Conservation (phyloP, 1,140 invertebrate species). For the Eciton burchellii region DNA sequence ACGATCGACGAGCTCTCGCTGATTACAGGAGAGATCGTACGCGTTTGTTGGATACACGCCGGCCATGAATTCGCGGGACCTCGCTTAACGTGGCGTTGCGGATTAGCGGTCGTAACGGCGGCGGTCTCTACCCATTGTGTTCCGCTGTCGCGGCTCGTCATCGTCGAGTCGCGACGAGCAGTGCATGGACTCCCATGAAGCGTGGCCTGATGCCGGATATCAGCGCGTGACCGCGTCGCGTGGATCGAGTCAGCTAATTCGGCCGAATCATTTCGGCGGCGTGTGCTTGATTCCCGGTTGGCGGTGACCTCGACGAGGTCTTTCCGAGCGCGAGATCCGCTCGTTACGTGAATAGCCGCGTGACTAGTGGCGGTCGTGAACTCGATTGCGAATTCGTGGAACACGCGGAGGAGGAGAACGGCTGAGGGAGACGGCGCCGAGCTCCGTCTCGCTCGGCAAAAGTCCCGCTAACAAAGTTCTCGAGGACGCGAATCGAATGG, state of each 20-base stretch:
- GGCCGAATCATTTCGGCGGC: not conserved
- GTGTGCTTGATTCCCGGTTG: constrained; percentile 10
- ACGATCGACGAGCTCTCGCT: not conserved
- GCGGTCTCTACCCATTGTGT: constrained; percentile 43
- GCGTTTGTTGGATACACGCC: constrained; percentile 26
- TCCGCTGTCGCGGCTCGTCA: constrained; percentile 35
- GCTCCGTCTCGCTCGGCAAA: not conserved
- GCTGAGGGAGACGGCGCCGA: constrained; percentile 19
- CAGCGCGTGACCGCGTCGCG: not conserved
- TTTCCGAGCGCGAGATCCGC: constrained; percentile 2
- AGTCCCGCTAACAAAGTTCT: constrained; percentile 44
- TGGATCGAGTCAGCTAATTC: not conserved
- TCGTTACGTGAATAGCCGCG: constrained; percentile 68
- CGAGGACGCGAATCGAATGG: constrained; percentile 43
- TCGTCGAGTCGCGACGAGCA: constrained; percentile 30
- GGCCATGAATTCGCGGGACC: constrained; percentile 43
- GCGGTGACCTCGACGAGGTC: not conserved
- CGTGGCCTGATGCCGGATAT: not conserved
- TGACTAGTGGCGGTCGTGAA: constrained; percentile 76
- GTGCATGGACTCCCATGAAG: constrained; percentile 22
- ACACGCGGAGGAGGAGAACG: constrained; percentile 44
- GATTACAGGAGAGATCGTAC: not conserved
- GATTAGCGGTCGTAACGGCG: constrained; percentile 55
- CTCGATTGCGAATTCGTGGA: constrained; percentile 60
- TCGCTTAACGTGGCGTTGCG: constrained; percentile 49